Percentiles rank a stretch among this genome's conserved stretches.
These are phyloP conservation scores for Hyla sarda DNA, from an alignment of 2,113 vertebrate species.

Conservation along the genomic window DNA sequence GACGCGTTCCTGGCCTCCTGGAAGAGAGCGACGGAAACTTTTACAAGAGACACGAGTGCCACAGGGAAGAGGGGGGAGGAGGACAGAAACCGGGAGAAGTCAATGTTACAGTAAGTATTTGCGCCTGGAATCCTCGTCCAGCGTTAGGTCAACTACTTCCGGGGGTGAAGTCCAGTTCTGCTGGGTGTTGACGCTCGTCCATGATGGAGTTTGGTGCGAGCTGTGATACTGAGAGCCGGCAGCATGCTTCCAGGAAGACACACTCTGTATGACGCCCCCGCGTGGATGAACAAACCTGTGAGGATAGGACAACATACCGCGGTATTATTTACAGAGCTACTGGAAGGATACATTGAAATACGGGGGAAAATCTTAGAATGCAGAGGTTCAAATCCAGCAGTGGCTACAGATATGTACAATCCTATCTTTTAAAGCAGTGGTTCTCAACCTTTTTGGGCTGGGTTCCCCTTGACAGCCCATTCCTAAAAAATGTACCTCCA, in stretches of 20 bases:
- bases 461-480: no score
- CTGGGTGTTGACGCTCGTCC: slow-evolving; percentile 87
- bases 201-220: slow-evolving; percentile 79
- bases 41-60: slow-evolving; percentile 67
- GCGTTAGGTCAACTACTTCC: slow-evolving; percentile 95
- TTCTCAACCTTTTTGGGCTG: no score
- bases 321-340: no score
- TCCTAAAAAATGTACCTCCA: no score
- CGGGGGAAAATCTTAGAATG: no score
- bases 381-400: no score
- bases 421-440: no score
- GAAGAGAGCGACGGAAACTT: slow-evolving; percentile 43
- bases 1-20: slow-evolving; percentile 4
- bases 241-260: slow-evolving; percentile 89
- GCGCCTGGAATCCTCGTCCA: slow-evolving; percentile 91
- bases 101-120: slow-evolving; percentile 90
- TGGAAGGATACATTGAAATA: no score
- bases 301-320: background rate
- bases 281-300: slow-evolving; percentile 86
- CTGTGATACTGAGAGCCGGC: slow-evolving; percentile 76
- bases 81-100: slow-evolving; percentile 74
- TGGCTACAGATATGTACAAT: no score
- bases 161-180: slow-evolving; percentile 89
- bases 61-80: slow-evolving; percentile 54
- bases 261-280: slow-evolving; percentile 94